phyloP scores from a whole-genome alignment of 2,888 invertebrate species.

The Philereme vetulata region DNA sequence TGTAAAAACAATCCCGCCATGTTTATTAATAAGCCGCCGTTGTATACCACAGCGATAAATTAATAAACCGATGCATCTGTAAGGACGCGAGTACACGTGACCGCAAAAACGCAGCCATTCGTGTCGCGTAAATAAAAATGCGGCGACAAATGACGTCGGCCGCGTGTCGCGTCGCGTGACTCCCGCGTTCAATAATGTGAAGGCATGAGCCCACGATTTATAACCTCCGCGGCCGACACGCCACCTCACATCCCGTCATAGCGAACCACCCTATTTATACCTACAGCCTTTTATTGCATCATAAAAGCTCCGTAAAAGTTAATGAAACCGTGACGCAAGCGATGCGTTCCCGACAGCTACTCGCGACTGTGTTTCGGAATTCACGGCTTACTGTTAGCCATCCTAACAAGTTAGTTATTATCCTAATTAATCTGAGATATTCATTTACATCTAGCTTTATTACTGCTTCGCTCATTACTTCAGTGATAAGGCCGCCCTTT shows the following conservation, averaged over 20 bases:
- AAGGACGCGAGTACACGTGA: slow-evolving; percentile 28
- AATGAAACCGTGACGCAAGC: slow-evolving; percentile 49
- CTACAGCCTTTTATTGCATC: slow-evolving; percentile 52
- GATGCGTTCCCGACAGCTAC: slow-evolving; percentile 31
- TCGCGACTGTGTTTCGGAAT: slow-evolving; percentile 23
- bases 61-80: slow-evolving; percentile 31
- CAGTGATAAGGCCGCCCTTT: too few species aligned
- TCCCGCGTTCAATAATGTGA: slow-evolving; percentile 58
- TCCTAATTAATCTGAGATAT: slow-evolving; percentile 16
- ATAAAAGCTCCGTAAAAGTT: slow-evolving; percentile 53
- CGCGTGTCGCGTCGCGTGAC: slow-evolving; percentile 51
- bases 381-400: slow-evolving; percentile 15
- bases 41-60: slow-evolving; percentile 27
- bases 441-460: slow-evolving; percentile 14
- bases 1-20: slow-evolving; percentile 1
- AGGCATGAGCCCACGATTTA: slow-evolving; percentile 55
- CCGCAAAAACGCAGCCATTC: slow-evolving; percentile 32
- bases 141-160: slow-evolving; percentile 45
- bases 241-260: slow-evolving; percentile 46
- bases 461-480: not conserved
- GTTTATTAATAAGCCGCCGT: slow-evolving; percentile 19
- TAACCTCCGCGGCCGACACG: slow-evolving; percentile 47
- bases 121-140: slow-evolving; percentile 39
- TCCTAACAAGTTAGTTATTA: slow-evolving; percentile 19
- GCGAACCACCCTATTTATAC: slow-evolving; percentile 45